Conservation (phyloP, 1,140 invertebrate genomes). For the Drosophila truncata region DNA sequence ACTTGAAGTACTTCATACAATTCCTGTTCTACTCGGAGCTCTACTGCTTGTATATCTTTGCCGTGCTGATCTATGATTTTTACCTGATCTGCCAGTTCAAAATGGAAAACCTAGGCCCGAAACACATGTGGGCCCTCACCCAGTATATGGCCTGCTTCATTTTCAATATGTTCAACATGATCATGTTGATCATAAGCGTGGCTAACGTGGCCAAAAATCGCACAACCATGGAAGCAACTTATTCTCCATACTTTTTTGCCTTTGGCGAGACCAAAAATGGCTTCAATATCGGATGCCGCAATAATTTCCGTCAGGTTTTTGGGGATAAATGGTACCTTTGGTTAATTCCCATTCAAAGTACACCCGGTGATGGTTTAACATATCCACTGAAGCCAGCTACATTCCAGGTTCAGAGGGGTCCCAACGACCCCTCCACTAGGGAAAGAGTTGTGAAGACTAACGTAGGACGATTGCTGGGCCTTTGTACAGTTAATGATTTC, state of each 20-base stretch:
- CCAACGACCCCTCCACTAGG: neutral
- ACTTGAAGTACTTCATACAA: constrained; percentile 33
- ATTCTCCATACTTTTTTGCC: constrained; percentile 3
- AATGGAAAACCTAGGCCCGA: accelerated
- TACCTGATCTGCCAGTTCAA: neutral
- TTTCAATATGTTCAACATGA: neutral
- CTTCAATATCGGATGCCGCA: neutral
- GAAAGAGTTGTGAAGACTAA: neutral
- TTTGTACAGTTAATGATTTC: neutral
- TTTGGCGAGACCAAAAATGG: neutral
- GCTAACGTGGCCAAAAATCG: constrained; percentile 4
- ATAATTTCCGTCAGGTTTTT: constrained; percentile 11
- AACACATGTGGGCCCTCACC: neutral
- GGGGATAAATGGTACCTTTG: constrained; percentile 33
- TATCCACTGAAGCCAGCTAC: constrained; percentile 1
- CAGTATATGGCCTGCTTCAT: neutral
- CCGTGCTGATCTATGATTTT: neutral
- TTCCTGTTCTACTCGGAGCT: constrained; percentile 18
- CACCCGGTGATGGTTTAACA: constrained; percentile 8
- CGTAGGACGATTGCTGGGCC: neutral
- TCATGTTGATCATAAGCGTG: neutral
- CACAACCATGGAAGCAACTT: constrained; percentile 15
- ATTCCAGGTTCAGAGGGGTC: no score
- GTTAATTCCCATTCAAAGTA: constrained; percentile 7
- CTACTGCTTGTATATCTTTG: neutral